Conservation (phyloP, 2,113 vertebrate genomes). For the Tupaia tana region DNA sequence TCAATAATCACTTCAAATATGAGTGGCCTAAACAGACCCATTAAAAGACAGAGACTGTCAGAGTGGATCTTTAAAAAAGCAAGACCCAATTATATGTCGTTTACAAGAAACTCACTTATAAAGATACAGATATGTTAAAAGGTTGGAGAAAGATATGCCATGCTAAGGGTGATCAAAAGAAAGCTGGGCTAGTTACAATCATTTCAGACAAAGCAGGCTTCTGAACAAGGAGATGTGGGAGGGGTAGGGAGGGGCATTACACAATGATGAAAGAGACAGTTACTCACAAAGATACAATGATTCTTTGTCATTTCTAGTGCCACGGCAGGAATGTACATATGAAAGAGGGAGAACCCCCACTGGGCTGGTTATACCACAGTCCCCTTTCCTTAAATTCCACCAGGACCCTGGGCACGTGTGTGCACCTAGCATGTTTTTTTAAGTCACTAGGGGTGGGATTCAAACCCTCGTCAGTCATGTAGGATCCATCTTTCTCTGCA, state of each 20-base stretch:
- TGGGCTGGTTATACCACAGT: no score
- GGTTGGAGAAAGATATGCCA: not conserved
- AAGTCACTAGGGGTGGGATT: no score
- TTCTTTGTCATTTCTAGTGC: no score
- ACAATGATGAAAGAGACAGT: not conserved
- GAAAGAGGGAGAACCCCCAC: no score
- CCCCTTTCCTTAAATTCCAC: no score
- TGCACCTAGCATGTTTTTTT: no score
- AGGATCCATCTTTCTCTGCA: no score
- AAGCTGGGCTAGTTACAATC: not conserved
- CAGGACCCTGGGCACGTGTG: no score
- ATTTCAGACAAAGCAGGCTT: not conserved
- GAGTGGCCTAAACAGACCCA: not conserved
- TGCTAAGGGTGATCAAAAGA: not conserved
- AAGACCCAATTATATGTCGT: not conserved
- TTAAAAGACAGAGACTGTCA: conserved; percentile 1
- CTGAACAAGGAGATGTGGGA: not conserved
- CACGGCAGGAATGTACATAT: no score
- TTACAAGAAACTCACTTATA: not conserved
- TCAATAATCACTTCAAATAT: not conserved
- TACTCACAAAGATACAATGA: not conserved
- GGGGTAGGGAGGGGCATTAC: not conserved
- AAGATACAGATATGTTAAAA: not conserved
- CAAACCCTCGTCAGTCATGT: no score
- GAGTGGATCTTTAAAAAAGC: not conserved